Evolutionary conservation across 2,113 vertebrate genomes (phyloP).

Genomic region (Lasiurus borealis): DNA sequence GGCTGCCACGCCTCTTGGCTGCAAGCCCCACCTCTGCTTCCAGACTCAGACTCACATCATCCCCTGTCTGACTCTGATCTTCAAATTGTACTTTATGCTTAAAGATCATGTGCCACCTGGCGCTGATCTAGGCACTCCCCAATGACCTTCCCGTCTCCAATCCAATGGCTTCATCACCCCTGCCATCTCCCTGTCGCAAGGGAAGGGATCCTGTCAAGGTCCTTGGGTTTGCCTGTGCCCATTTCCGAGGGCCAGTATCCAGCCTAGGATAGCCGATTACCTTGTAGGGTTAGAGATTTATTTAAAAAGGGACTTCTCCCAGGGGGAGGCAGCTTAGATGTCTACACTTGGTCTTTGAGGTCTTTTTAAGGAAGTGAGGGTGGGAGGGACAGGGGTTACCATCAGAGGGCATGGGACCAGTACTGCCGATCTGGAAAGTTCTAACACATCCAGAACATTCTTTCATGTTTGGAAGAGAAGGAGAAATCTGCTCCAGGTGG

Average conservation of each 20-base stretch:
- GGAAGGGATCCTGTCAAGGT: neutral
- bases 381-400: neutral
- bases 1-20: accelerated
- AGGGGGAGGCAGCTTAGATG: neutral
- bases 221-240: neutral
- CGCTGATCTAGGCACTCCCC: neutral
- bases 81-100: too few species aligned
- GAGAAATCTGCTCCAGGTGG: neutral
- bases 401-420: neutral
- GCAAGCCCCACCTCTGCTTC: too few species aligned
- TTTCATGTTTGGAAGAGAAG: neutral
- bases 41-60: accelerated
- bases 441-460: neutral
- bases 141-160: neutral
- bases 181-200: accelerated
- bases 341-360: neutral
- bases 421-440: neutral
- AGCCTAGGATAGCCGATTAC: neutral
- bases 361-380: neutral
- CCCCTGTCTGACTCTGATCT: neutral
- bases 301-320: neutral
- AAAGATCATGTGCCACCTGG: neutral
- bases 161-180: neutral
- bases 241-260: neutral
- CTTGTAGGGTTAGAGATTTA: neutral